Evolutionary conservation across 2,888 invertebrate genomes (phyloP).

Genomic region (Epinotia ramella): DNA sequence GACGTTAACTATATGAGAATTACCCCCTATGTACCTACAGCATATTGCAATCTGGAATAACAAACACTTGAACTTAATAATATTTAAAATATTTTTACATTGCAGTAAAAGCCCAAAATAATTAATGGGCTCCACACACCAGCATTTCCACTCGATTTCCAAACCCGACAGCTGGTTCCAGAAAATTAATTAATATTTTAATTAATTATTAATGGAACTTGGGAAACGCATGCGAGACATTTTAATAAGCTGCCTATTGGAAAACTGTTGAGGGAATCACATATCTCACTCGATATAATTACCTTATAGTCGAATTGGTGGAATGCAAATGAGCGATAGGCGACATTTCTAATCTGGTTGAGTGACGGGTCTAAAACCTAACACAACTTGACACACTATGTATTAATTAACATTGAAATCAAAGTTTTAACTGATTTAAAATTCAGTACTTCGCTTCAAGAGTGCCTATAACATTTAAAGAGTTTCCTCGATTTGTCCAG

Average conservation of each 20-base stretch:
- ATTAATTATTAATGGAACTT: slow-evolving; percentile 37
- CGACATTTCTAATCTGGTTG: neutral
- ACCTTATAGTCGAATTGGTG: neutral
- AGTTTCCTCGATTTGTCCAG: no score
- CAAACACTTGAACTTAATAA: neutral
- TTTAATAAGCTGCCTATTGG: slow-evolving; percentile 42
- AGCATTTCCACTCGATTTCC: slow-evolving; percentile 20
- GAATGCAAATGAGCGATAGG: neutral
- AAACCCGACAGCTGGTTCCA: slow-evolving; percentile 36
- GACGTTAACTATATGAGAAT: no score
- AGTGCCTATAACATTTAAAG: no score
- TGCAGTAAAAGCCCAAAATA: neutral
- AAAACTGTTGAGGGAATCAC: slow-evolving; percentile 26
- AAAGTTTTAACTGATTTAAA: no score
- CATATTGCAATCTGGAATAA: neutral
- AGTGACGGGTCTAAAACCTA: neutral
- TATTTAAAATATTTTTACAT: neutral
- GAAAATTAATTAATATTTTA: slow-evolving; percentile 38
- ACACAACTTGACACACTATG: neutral
- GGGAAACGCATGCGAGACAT: slow-evolving; percentile 33
- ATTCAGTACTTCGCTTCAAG: no score
- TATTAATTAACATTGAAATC: no score
- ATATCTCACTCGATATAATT: neutral
- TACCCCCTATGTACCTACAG: no score
- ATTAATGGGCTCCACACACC: slow-evolving; percentile 18